Percentiles rank a stretch among this genome's conserved stretches.
Conservation (phyloP, 1,140 invertebrate genomes). For the Argopecten irradians region DNA sequence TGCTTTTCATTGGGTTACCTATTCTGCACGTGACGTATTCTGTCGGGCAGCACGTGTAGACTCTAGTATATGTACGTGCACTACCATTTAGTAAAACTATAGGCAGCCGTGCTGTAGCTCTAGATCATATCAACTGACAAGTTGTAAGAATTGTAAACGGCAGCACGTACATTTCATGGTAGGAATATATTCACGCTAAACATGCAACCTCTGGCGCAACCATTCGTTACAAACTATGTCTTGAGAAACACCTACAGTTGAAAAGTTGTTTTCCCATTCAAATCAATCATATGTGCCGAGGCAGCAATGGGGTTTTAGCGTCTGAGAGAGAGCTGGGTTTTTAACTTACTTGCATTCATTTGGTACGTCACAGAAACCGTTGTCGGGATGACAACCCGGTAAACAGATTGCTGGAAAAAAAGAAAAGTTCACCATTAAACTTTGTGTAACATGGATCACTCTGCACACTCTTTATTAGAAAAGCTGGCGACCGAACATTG, state of each 20-base stretch:
- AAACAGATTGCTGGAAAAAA: slow-evolving; percentile 86
- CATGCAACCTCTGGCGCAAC: slow-evolving; percentile 6
- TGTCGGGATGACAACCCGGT: slow-evolving; percentile 90
- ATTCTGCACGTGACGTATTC: not conserved
- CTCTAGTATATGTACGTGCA: not conserved
- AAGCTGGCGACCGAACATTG: slow-evolving; percentile 18
- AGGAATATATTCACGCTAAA: slow-evolving; percentile 10
- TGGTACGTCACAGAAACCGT: slow-evolving; percentile 93
- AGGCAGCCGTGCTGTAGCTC: not conserved
- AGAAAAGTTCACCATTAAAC: slow-evolving; percentile 36
- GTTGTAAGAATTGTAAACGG: slow-evolving; percentile 21
- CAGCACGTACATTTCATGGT: not conserved
- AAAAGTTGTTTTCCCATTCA: slow-evolving; percentile 8
- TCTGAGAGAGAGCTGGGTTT: not conserved
- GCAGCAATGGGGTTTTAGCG: not conserved
- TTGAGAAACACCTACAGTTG: not conserved
- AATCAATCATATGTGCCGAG: not conserved
- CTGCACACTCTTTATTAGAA: not conserved
- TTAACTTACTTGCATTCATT: slow-evolving; percentile 97
- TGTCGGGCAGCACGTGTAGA: not conserved
- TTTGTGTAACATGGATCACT: slow-evolving; percentile 5
- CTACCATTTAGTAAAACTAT: slow-evolving; percentile 3
- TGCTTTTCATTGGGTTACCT: not conserved
- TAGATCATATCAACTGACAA: slow-evolving; percentile 1
- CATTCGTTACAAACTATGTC: not conserved